Evolutionary conservation across 2,113 vertebrate species (phyloP), one percentile per base, ranked within the genome.

Genomic region (Archocentrus centrarchus): DNA sequence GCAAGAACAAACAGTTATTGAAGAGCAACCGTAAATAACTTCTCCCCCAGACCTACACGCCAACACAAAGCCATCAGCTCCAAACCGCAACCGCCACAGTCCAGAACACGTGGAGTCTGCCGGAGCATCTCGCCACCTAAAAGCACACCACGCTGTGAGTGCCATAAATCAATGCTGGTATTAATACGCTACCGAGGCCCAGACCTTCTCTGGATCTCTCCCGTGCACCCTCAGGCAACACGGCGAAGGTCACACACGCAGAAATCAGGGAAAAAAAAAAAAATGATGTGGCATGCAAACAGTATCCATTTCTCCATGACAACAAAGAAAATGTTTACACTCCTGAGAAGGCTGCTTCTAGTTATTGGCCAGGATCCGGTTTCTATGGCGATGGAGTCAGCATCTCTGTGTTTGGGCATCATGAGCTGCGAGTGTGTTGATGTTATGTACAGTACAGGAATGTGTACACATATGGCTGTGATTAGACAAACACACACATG

Each of bases 321-420:
- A 91, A 94, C 92, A 85, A 81, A 68, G 83, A 85, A 89, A 94
- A 90, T 94, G 92, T 95, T 94, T 94, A 93, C 89, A 35, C 76
- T 90, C 68, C 70, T 1, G 7, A 82, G 32, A 84, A 77, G 80
- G 80, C 89, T 75, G 83, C 86, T 80, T 75, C 84, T 61, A 89
- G 58, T 53, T 20, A 84, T 81, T 92, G 86, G 89, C 85, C 18
- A 9, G 22, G 58, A 63, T 90, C 81, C 30, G 81, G 93, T 93
- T 89, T 89, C 94, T 80, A 93, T 89, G 88, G 92, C 7, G 59
- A 94, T 32, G 59, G 53, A 88, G 80, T 76, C 81, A 17, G 89
- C 90, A 78, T 89, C 84, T 79, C 59, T 80, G 73, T 91, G 87
- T 92, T 94, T 92, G 92, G 88, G 91, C 93, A 93, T 89, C 53